These are phyloP conservation scores for Drosophila bunnanda DNA, from an alignment of 2,888 invertebrate genomes.

Conservation along the genomic window DNA sequence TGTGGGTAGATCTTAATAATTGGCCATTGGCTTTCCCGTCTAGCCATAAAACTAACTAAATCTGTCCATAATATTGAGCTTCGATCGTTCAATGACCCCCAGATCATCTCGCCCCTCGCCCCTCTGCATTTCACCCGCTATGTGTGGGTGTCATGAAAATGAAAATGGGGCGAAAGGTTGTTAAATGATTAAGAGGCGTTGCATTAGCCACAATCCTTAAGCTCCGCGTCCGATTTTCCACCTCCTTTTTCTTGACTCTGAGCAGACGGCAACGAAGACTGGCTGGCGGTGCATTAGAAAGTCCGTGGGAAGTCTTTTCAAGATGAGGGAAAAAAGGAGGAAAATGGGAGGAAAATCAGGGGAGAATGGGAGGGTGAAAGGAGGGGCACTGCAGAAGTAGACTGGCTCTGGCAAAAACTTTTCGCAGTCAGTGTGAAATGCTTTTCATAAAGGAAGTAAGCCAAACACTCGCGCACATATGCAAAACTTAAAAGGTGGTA, in stretches of 20 bases:
- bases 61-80: conserved; percentile 46
- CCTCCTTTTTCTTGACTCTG: conserved; percentile 21
- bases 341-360: neutral
- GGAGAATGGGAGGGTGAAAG: conserved; percentile 1
- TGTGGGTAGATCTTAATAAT: conserved; percentile 51
- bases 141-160: conserved; percentile 53
- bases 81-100: conserved; percentile 67
- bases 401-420: conserved; percentile 59
- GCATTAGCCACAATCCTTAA: conserved; percentile 64
- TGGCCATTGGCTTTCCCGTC: conserved; percentile 61
- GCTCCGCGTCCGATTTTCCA: neutral
- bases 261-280: conserved; percentile 15
- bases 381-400: conserved; percentile 18
- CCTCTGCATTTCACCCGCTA: neutral
- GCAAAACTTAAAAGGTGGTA: conserved; percentile 71
- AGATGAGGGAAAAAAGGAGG: conserved; percentile 31
- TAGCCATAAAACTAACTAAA: conserved; percentile 24
- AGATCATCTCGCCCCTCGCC: conserved; percentile 8
- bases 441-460: conserved; percentile 71
- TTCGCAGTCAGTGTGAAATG: conserved; percentile 62
- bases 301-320: conserved; percentile 78
- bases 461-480: conserved; percentile 33
- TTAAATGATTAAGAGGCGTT: conserved; percentile 79
- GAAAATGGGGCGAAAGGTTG: conserved; percentile 80
- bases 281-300: conserved; percentile 69